Percentiles rank a stretch among this genome's conserved stretches.
Evolutionary conservation across 2,113 vertebrate species (phyloP).

Genomic region (Mugil cephalus): DNA sequence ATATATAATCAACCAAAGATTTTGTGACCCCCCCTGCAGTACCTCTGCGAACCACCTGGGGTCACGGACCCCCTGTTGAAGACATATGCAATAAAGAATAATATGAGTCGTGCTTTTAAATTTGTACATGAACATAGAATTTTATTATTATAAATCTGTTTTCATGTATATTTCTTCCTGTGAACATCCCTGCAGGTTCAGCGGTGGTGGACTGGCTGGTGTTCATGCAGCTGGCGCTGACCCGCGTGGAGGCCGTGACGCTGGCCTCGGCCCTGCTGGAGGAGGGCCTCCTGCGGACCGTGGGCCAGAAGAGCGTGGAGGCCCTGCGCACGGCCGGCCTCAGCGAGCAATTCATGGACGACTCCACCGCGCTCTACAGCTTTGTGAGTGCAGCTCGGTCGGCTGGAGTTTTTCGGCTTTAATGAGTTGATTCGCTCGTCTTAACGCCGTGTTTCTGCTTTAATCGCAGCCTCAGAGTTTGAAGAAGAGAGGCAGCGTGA

Average conservation of each 20-base stretch:
- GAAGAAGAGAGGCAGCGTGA: conserved; percentile 87
- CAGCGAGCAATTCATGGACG: conserved; percentile 91
- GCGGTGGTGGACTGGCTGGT: conserved; percentile 95
- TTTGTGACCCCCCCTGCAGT: too few relatives aligned
- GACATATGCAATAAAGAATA: too few relatives aligned
- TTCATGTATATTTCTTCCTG: too few relatives aligned
- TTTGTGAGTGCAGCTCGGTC: conserved; percentile 86
- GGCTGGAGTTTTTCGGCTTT: not conserved
- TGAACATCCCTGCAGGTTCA: conserved; percentile 83
- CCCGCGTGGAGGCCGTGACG: conserved; percentile 89
- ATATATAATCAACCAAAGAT: too few relatives aligned
- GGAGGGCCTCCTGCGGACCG: conserved; percentile 87
- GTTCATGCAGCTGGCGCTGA: conserved; percentile 86
- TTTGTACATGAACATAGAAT: too few relatives aligned
- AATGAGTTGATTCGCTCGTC: not conserved
- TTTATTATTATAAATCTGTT: too few relatives aligned
- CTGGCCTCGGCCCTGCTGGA: conserved; percentile 92
- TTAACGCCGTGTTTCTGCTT: not conserved
- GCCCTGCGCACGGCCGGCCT: conserved; percentile 85
- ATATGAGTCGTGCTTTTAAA: too few relatives aligned
- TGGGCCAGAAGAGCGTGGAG: conserved; percentile 87
- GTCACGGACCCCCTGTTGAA: too few relatives aligned
- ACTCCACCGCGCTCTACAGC: conserved; percentile 92
- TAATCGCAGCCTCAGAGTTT: conserved; percentile 86
- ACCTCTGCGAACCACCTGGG: too few relatives aligned